Evolutionary conservation across 2,888 invertebrate genomes (phyloP), one percentile per base, ranked within the genome.

Genomic region (Lasioglossum calceatum): DNA sequence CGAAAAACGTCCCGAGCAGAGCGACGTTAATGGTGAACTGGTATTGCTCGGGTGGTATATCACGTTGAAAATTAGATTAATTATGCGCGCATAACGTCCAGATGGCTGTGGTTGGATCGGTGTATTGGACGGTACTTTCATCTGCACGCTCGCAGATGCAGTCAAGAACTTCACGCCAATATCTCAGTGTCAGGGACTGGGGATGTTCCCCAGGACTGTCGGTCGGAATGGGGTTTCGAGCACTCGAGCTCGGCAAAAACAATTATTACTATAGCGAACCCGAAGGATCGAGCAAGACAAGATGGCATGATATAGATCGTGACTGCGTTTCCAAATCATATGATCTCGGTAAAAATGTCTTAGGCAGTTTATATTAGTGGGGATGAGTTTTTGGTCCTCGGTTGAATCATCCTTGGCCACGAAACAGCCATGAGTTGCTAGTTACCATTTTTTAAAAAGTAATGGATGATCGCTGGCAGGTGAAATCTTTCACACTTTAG

Each of bases 121-220:
- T 81, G 81, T 85, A 79, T 71, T 84, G 91, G 91, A 91, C 91
- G 91, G 91, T 91, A 88, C 85, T 82, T 85, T 86, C 81, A 73
- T 85, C 79, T 84, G 88, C 75, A 78, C 71, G 78, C 73, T 64
- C 54, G 71, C 32, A 19, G 61, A 74, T 71, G 82, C 79, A 74
- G 76, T 83, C 44, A 64, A 83, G 36, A 87, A 87, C 50, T 84
- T 73, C 47, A 54, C 36, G 82, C 80, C 79, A 83, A 84, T 81
- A 81, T 79, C 71, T 81, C 83, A 67, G 61, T 81, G 72, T 75
- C 72, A 58, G 61, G 72, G 67, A 12, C n/a, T 71, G 54, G 77
- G 39, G 58, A 64, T 73, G 74, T 75, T 64, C 50, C n/a, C 27
- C 36, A 58, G 73, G 77, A 77, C 14, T 27, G 32, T 70, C 23